phyloP scores from a whole-genome alignment of 92 coral and sea anemone species.

The Paramuricea clavata region DNA sequence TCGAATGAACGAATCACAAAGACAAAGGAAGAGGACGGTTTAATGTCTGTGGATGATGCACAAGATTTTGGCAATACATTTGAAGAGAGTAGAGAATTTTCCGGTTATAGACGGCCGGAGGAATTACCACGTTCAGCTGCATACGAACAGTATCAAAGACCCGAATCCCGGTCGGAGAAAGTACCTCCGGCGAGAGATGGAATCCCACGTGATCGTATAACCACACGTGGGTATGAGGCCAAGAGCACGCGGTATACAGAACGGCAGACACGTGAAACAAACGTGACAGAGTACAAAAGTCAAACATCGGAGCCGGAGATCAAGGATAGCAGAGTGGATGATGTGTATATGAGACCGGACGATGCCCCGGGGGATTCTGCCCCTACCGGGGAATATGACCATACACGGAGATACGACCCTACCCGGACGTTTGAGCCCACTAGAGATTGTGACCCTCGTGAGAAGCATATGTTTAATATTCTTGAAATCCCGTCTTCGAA shows the following conservation, averaged over 20 bases:
- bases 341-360: not conserved
- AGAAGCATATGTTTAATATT: constrained; percentile 5
- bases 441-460: not conserved
- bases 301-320: constrained; percentile 13
- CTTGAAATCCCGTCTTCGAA: constrained; percentile 12
- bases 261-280: constrained; percentile 19
- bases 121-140: not conserved
- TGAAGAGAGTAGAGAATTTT: constrained; percentile 41
- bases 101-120: constrained; percentile 30
- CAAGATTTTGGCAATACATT: not conserved
- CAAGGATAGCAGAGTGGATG: not conserved
- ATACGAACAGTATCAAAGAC: constrained; percentile 10
- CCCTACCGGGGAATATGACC: not conserved
- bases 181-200: too few species aligned
- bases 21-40: not conserved
- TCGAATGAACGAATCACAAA: not conserved
- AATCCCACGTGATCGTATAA: not conserved
- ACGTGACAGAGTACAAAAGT: not conserved
- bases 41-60: constrained; percentile 1
- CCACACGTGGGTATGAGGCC: constrained; percentile 38
- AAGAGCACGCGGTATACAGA: not conserved
- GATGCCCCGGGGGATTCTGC: not conserved
- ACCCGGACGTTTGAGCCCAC: not conserved
- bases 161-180: constrained; percentile 7
- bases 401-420: not conserved